Conservation (phyloP, 2,113 vertebrate species). For the Noctilio leporinus region DNA sequence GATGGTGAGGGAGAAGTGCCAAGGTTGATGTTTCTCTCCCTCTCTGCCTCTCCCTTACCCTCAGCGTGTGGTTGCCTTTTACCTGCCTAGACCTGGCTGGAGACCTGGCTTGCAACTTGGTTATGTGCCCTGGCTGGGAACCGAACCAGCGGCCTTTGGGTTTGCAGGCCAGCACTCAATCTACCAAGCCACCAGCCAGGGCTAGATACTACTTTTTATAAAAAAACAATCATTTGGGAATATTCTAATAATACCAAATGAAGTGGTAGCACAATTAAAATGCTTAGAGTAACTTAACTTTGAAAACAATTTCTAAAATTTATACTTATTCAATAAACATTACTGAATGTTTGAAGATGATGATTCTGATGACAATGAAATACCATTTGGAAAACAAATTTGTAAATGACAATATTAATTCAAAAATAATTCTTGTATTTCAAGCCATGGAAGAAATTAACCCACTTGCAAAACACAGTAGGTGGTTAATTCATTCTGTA, state of each 20-base stretch:
- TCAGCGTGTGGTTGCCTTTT: no score
- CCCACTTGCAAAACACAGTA: neutral
- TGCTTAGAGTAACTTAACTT: neutral
- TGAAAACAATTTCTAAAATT: neutral
- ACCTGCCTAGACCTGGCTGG: no score
- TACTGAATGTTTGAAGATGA: neutral
- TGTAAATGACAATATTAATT: neutral
- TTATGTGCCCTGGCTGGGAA: no score
- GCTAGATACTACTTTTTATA: neutral
- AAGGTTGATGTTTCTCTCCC: no score
- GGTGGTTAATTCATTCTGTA: neutral
- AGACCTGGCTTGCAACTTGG: no score
- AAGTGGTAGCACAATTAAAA: neutral
- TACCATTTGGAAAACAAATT: neutral
- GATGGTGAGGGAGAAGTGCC: accelerated
- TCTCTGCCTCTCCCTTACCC: no score
- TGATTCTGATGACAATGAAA: neutral
- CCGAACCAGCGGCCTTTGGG: no score
- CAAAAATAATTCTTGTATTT: neutral
- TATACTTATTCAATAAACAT: neutral
- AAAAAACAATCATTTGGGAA: neutral
- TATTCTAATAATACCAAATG: neutral
- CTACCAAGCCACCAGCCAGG: no score
- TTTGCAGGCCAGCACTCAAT: no score
- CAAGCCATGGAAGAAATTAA: neutral